phyloP scores from a whole-genome alignment of 1,140 invertebrate species.

The Philaenus spumarius region DNA sequence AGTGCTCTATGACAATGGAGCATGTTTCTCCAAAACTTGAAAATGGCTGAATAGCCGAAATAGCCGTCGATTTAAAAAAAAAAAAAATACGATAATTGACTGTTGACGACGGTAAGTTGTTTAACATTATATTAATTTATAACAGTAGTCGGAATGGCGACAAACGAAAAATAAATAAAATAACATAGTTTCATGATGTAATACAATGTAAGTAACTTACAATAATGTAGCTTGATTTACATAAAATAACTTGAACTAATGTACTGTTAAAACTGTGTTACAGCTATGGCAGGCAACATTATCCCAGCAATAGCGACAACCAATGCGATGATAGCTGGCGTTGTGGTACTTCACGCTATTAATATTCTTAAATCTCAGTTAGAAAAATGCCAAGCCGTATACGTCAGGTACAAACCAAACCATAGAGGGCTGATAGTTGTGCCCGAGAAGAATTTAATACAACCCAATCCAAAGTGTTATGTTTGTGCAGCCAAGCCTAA shows the following conservation, averaged over 20 bases:
- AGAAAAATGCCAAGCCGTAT: constrained; percentile 67
- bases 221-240: background rate
- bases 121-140: too few relatives aligned
- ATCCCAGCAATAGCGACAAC: constrained; percentile 98
- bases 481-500: constrained; percentile 82
- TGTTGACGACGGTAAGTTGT: too few relatives aligned
- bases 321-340: constrained; percentile 93
- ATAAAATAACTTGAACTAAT: background rate
- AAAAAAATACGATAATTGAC: too few relatives aligned
- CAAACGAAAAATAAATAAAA: too few relatives aligned
- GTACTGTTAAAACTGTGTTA: constrained; percentile 29
- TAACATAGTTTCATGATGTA: too few relatives aligned
- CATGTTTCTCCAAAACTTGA: too few relatives aligned
- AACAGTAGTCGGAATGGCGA: too few relatives aligned
- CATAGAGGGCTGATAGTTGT: constrained; percentile 59
- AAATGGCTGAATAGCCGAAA: too few relatives aligned
- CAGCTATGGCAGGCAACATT: constrained; percentile 97
- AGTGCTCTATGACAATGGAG: too few relatives aligned
- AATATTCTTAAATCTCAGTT: constrained; percentile 67
- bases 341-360: constrained; percentile 85
- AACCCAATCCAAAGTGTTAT: constrained; percentile 72
- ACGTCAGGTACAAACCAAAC: constrained; percentile 61
- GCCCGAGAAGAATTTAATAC: constrained; percentile 56
- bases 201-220: too few relatives aligned
- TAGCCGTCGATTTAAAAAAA: too few relatives aligned